Evolutionary conservation across 2,113 vertebrate species (phyloP), one percentile per base, ranked within the genome.

Genomic region (Triplophysa siluroides): DNA sequence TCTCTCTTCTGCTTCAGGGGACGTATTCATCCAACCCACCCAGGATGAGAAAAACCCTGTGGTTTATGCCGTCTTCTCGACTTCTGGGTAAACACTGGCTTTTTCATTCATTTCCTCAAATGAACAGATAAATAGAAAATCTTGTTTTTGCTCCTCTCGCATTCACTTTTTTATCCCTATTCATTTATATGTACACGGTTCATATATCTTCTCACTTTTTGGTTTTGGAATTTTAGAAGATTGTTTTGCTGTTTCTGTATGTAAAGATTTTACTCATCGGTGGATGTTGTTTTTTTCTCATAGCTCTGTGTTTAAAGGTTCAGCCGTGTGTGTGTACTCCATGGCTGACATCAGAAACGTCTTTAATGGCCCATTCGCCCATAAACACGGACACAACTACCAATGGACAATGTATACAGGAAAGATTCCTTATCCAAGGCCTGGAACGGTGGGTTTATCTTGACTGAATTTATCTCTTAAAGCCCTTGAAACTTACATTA

Each of bases 301-400:
- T 33, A 95, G 94, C 81, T 94, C 94, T 47, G 94, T 95, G 83
- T 95, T 95, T 85, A 94, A 92, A 84, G 94, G 94, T 78, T 95
- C 94, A 2, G 94, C 94, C 0, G 93, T 95, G 69, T 95, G 94
- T 62, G 92, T 94, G 5, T 95, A 94, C 88, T 93, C 93, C 0
- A 94, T 95, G 93, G 89, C 92, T n/a, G 94, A 95, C 58, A 93
- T 95, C 74, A 93, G 93, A 68, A 94, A 93, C 0, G 94, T 94
- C 73, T 95, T 95, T 85, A 95, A 95, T 2, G 94, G 95, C 21
- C 94, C 95, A 7, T 95, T 95, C 66, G 92, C 94, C 50, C 94
- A 95, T 86, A 95, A 94, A 83, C 93, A 95, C 12, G 94, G 94
- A 8, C 93, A 93, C 83, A 94, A 94, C 80, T 94, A 95, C 86